phyloP scores from a whole-genome alignment of 2,797 vertebrate genomes.

The Sebastiscus albofasciatus region DNA sequence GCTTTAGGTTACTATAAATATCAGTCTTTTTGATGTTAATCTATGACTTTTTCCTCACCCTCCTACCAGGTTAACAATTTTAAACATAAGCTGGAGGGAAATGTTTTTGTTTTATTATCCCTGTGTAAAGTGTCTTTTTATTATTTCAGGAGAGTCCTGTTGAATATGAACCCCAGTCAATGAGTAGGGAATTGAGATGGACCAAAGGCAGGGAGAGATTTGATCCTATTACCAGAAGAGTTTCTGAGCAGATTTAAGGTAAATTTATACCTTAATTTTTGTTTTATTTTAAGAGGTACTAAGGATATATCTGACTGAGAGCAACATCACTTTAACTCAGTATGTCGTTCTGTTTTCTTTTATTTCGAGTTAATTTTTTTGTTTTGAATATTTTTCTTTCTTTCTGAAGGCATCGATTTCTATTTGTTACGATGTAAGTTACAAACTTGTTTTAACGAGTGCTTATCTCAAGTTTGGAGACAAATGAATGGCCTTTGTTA shows the following conservation, averaged over 20 bases:
- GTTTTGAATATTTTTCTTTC: constrained; percentile 24
- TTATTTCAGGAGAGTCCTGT: constrained; percentile 49
- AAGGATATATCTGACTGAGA: constrained; percentile 65
- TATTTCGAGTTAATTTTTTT: constrained; percentile 39
- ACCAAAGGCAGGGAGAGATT: constrained; percentile 92
- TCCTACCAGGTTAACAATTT: constrained; percentile 58
- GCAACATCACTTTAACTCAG: constrained; percentile 33
- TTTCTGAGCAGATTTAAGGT: constrained; percentile 29
- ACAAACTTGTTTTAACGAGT: constrained; percentile 84
- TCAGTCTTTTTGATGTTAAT: constrained; percentile 52
- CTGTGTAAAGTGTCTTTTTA: constrained; percentile 75
- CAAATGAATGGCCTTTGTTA: constrained; percentile 87
- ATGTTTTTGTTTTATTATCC: constrained; percentile 56
- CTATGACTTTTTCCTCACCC: constrained; percentile 24
- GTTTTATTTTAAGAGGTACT: constrained; percentile 72
- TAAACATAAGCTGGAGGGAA: constrained; percentile 68
- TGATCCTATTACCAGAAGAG: constrained; percentile 18
- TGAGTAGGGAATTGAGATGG: constrained; percentile 79
- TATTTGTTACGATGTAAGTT: constrained; percentile 76
- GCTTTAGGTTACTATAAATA: constrained; percentile 54
- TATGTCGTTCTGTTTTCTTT: constrained; percentile 45
- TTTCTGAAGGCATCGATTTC: constrained; percentile 81
- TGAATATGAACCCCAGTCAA: constrained; percentile 59
- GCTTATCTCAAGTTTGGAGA: constrained; percentile 87
- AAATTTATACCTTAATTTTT: neutral